A percentile compares a stretch with the other conserved stretches of the same genome.
Conservation (phyloP, 2,888 invertebrate genomes). For the Hemicrepidius hirtus region DNA sequence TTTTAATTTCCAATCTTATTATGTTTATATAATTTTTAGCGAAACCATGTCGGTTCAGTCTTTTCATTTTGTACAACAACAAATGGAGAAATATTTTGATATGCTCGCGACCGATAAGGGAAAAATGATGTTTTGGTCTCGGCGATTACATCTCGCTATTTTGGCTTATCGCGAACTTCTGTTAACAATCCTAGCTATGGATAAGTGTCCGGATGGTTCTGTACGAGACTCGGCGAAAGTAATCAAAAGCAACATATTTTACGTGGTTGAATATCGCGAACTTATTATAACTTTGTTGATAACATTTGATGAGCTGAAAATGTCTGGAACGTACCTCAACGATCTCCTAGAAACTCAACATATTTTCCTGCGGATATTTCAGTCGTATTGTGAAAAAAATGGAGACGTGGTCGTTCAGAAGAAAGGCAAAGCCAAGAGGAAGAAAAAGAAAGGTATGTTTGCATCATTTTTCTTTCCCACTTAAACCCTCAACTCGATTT, state of each 20-base stretch:
- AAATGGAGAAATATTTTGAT: slow-evolving; percentile 90
- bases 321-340: slow-evolving; percentile 88
- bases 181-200: slow-evolving; percentile 88
- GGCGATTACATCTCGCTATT: slow-evolving; percentile 89
- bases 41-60: slow-evolving; percentile 94
- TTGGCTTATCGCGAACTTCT: slow-evolving; percentile 89
- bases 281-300: slow-evolving; percentile 86
- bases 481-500: slow-evolving; percentile 20
- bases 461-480: slow-evolving; percentile 26
- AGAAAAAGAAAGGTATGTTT: slow-evolving; percentile 71
- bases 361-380: slow-evolving; percentile 93
- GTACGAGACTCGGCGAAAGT: slow-evolving; percentile 88
- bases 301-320: slow-evolving; percentile 88
- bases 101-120: slow-evolving; percentile 92
- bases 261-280: slow-evolving; percentile 95
- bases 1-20: background rate
- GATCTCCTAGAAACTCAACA: slow-evolving; percentile 94
- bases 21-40: slow-evolving; percentile 74
- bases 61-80: slow-evolving; percentile 96
- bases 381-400: slow-evolving; percentile 79
- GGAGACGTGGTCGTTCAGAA: slow-evolving; percentile 82
- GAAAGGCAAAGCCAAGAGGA: slow-evolving; percentile 73
- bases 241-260: slow-evolving; percentile 93
- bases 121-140: slow-evolving; percentile 87
- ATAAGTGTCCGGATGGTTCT: slow-evolving; percentile 80